These are phyloP conservation scores for Gastrophryne carolinensis DNA, from an alignment of 2,797 vertebrate genomes.

Conservation along the genomic window DNA sequence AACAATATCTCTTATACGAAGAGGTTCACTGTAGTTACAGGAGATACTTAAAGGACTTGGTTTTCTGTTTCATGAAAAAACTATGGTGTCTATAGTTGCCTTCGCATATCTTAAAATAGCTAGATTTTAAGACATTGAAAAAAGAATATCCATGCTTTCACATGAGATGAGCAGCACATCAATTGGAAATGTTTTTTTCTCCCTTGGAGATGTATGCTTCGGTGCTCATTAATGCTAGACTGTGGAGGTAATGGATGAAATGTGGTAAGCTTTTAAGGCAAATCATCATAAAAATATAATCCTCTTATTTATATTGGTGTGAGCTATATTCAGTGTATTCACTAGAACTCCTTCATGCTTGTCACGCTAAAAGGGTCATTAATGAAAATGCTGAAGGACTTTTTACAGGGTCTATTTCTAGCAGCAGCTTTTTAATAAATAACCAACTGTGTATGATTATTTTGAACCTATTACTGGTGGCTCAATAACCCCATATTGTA, in stretches of 20 bases:
- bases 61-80: not conserved
- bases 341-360: constrained; percentile 12
- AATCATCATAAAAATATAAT: constrained; percentile 27
- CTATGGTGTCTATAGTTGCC: not conserved
- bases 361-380: constrained; percentile 29
- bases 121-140: not conserved
- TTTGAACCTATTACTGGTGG: constrained; percentile 3
- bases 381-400: constrained; percentile 12
- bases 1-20: not conserved
- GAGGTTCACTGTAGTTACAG: not conserved
- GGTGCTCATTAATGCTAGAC: not conserved
- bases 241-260: constrained; percentile 15
- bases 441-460: constrained; percentile 10
- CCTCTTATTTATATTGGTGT: not conserved
- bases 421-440: constrained; percentile 4
- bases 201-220: constrained; percentile 1
- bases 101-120: not conserved
- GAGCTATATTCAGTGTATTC: not conserved
- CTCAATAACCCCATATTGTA: not conserved
- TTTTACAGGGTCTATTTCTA: not conserved
- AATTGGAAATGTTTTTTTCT: constrained; percentile 1
- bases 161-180: not conserved
- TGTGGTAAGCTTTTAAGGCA: constrained; percentile 18
- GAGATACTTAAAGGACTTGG: not conserved
- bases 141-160: not conserved